A percentile compares a stretch with the other conserved stretches of the same genome.
These are phyloP conservation scores for Megalopta genalis DNA, from an alignment of 1,140 invertebrate genomes.

Conservation along the genomic window DNA sequence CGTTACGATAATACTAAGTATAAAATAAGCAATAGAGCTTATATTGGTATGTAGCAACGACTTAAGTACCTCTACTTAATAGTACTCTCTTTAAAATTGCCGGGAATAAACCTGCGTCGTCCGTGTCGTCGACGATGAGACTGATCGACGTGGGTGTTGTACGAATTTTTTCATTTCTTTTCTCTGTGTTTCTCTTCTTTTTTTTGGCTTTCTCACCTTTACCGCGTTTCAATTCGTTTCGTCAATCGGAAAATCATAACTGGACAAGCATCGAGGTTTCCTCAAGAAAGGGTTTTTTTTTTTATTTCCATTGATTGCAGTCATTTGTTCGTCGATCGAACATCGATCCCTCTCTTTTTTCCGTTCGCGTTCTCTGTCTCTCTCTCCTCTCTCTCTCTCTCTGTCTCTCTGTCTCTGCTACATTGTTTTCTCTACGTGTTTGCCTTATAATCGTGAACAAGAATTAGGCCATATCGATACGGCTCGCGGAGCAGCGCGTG, in stretches of 20 bases:
- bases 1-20: constrained; percentile 77
- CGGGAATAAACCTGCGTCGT: constrained; percentile 64
- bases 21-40: constrained; percentile 80
- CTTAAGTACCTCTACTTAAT: constrained; percentile 73
- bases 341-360: constrained; percentile 29
- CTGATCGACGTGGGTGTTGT: constrained; percentile 30
- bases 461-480: no score
- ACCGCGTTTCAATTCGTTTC: not conserved
- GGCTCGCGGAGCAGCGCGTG: no score
- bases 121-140: constrained; percentile 40
- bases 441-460: no score
- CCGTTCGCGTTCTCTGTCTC: not conserved
- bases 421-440: no score
- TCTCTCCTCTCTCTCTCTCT: no score
- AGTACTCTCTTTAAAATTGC: constrained; percentile 70
- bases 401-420: no score
- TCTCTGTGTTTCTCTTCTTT: no score
- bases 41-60: constrained; percentile 78
- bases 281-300: constrained; percentile 17
- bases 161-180: constrained; percentile 38
- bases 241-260: not conserved
- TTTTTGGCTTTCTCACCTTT: constrained; percentile 27
- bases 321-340: constrained; percentile 55
- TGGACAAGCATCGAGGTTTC: constrained; percentile 56
- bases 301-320: constrained; percentile 2